Percentiles rank a stretch among this genome's conserved stretches.
Conservation (phyloP, 2,113 vertebrate genomes). For the Paradoxurus hermaphroditus region DNA sequence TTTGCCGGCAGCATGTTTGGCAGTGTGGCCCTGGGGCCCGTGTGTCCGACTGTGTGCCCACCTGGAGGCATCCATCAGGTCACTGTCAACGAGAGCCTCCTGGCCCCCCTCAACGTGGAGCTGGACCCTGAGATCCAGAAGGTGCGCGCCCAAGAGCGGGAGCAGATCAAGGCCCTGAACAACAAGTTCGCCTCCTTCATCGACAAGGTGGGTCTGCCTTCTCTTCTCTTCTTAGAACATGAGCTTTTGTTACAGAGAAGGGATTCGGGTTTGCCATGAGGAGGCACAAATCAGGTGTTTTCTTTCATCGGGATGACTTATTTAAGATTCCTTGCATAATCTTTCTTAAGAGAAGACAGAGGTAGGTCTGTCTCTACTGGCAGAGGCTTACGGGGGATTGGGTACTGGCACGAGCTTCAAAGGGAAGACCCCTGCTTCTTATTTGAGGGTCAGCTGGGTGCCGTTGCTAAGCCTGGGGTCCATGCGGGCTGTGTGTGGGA, state of each 20-base stretch:
- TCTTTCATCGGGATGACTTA: neutral
- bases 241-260: neutral
- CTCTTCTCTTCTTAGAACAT: neutral
- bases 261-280: neutral
- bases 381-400: neutral
- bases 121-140: constrained; percentile 86
- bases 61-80: constrained; percentile 82
- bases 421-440: neutral
- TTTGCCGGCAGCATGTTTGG: constrained; percentile 74
- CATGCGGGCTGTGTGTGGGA: neutral
- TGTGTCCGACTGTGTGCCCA: neutral
- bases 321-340: neutral
- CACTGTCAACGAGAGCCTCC: constrained; percentile 85
- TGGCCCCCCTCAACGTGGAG: constrained; percentile 83
- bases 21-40: constrained; percentile 67
- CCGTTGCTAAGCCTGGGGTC: neutral
- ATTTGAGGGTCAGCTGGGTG: neutral
- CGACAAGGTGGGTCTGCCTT: constrained; percentile 82
- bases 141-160: constrained; percentile 85
- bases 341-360: neutral
- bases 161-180: constrained; percentile 88
- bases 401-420: neutral
- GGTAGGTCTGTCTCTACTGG: neutral
- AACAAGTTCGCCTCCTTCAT: constrained; percentile 88
- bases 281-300: neutral